Evolutionary conservation across 2,797 vertebrate genomes (phyloP), one percentile per base, ranked within the genome.

Genomic region (Champsocephalus esox): DNA sequence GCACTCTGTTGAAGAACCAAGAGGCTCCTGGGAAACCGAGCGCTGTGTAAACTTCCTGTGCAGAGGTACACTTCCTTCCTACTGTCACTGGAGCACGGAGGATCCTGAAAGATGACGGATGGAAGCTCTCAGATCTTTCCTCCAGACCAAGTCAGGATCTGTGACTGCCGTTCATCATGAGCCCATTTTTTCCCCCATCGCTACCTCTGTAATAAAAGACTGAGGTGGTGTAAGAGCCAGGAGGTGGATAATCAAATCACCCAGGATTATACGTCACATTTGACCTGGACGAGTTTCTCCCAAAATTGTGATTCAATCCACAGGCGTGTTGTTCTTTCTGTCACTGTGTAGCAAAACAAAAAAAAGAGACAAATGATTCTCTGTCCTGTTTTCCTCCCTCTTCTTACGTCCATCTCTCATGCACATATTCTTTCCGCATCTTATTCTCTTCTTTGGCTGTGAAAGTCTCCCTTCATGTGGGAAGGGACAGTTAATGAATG

Each of bases 221-320:
- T 51, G 59, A 80, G 77, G 66, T 57, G 66, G 52, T 78, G 74
- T 49, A 65, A 2, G 41, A 84, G 78, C 65, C 79, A 66, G 75
- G 64, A 80, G 81, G 79, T 57, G 17, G 80, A 85, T 87, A 86
- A 89, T 89, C 85, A 87, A 86, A 90, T 90, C 84, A 89, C 66
- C 81, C 71, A 83, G 80, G 81, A 90, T 84, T 76, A 70, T 62
- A 61, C 82, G 89, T 82, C 82, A 83, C 77, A 67, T 87, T 82
- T 88, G 77, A 90, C 85, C 77, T 73, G 66, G 66, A 82, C 80
- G 74, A 19, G 60, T 81, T 79, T 62, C 66, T 65, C 60, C 75
- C 28, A 52, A 55, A 74, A 72, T 62, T 44, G 62, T 54, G 49
- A 66, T 67, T 79, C 52, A 81, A 66, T 80, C 79, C 43, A 52